Conservation (phyloP, 2,113 vertebrate genomes). For the Antigone vipio region DNA sequence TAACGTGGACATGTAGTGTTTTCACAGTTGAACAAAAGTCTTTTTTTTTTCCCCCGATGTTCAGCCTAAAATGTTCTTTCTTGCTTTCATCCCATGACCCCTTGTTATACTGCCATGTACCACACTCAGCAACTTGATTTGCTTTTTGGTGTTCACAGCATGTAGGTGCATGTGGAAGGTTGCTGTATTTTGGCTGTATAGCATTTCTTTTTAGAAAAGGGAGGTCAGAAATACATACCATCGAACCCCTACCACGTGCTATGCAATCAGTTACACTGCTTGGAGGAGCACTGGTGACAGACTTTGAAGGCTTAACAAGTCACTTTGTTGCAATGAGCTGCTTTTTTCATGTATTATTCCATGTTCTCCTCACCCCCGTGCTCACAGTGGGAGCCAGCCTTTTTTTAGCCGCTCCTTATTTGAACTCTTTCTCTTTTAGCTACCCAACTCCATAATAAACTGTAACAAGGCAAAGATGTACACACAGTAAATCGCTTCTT, state of each 20-base stretch:
- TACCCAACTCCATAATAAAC: conserved; percentile 28
- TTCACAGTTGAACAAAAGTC: conserved; percentile 14
- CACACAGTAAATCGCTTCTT: not conserved
- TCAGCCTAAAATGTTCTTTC: conserved; percentile 41
- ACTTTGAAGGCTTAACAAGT: conserved; percentile 40
- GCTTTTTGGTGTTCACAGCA: conserved; percentile 46
- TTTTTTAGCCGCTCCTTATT: conserved; percentile 44
- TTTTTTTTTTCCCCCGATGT: not conserved
- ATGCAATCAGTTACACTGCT: conserved; percentile 28
- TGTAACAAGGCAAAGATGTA: conserved; percentile 41
- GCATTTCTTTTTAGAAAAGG: conserved; percentile 1
- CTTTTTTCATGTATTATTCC: conserved; percentile 25
- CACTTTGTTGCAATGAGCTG: conserved; percentile 29
- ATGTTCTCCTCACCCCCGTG: conserved; percentile 22
- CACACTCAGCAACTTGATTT: not conserved
- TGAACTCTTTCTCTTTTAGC: conserved; percentile 53
- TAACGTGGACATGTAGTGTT: not conserved
- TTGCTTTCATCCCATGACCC: conserved; percentile 41
- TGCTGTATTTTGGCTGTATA: conserved; percentile 18
- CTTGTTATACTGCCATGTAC: conserved; percentile 25
- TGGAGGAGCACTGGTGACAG: not conserved
- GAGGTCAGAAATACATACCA: conserved; percentile 7
- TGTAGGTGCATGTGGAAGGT: conserved; percentile 32
- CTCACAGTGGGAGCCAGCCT: not conserved
- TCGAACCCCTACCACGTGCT: not conserved